Evolutionary conservation across 1,140 invertebrate genomes (phyloP), one percentile per base, ranked within the genome.

Genomic region (Carposina sasakii): DNA sequence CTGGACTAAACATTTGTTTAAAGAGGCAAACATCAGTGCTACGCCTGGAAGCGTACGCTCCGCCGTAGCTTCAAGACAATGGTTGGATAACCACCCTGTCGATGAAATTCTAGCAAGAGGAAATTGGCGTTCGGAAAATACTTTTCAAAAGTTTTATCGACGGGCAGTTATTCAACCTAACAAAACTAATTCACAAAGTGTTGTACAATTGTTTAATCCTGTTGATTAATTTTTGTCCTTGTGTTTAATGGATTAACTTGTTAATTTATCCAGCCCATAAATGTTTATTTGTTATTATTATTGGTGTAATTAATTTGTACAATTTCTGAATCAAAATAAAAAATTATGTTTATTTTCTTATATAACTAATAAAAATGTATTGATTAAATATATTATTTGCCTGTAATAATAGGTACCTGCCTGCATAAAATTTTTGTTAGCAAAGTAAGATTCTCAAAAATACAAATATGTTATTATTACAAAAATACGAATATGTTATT

Each of bases 91-190:
- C 19, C 20, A 16, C 20, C n/a, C 34, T 3, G 0, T 48, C n/a
- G 46, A 40, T 19, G 34, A 48, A 10, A 48, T 40, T 13, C 10
- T 34, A 13, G 2, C 30, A 12, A 20, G 31, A 19, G 44, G 30
- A 4, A 46, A 46, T 28, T 46, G 44, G 44, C 19, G 44, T 15
- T 36, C 44, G 16, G 5, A 13, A n/a, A 34, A 46, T 10, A 46
- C 44, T 1, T 46, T 46, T 12, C 4, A 13, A 3, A 34, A 36
- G 20, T 46, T 34, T 46, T 46, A 36, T 6, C 21, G 44, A 8
- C 28, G 30, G 2, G 17, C 19, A 21, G 24, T 43, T 16, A 2
- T 2, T n/a, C n/a, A n/a, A 15, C 31, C 31, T 8, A 33, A 5
- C 13, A n/a, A 8, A n/a, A 13, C 31, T 33, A 33, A 13, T 10